These are phyloP conservation scores for Paracentrotus lividus DNA, from an alignment of 53 echinoderm and acorn worm genomes.

Conservation along the genomic window DNA sequence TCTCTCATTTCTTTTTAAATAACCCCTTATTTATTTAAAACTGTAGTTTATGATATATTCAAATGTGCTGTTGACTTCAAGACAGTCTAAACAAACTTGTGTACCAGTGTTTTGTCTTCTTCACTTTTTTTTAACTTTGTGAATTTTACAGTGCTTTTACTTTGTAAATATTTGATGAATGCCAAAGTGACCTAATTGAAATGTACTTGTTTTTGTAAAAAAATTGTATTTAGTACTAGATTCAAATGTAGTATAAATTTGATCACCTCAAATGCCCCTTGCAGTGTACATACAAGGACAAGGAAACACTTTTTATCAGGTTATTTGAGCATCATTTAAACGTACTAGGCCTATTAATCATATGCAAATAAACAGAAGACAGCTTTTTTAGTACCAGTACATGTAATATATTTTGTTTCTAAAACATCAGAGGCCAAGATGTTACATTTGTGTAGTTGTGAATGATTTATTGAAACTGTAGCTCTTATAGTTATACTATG, in stretches of 20 bases:
- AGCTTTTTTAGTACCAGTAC: too few relatives aligned
- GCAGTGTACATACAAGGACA: background rate
- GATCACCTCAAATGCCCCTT: background rate
- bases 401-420: too few relatives aligned
- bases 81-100: too few relatives aligned
- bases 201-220: slow-evolving; percentile 15
- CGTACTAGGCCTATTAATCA: background rate
- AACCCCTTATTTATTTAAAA: background rate
- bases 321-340: background rate
- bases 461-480: too few relatives aligned
- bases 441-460: too few relatives aligned
- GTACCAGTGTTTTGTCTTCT: background rate
- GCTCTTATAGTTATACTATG: too few relatives aligned
- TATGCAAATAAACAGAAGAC: background rate
- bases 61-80: too few relatives aligned
- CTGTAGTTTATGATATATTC: background rate
- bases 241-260: background rate
- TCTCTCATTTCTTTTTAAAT: background rate
- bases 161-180: background rate
- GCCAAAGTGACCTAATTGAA: slow-evolving; percentile 12
- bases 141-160: slow-evolving; percentile 11
- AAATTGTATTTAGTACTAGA: background rate
- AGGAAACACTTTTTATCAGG: background rate
- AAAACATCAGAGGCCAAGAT: too few relatives aligned
- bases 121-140: slow-evolving; percentile 1